Base-by-base conservation (phyloP, 2,113 vertebrate genomes). In the Heteronetta atricapilla region DNA sequence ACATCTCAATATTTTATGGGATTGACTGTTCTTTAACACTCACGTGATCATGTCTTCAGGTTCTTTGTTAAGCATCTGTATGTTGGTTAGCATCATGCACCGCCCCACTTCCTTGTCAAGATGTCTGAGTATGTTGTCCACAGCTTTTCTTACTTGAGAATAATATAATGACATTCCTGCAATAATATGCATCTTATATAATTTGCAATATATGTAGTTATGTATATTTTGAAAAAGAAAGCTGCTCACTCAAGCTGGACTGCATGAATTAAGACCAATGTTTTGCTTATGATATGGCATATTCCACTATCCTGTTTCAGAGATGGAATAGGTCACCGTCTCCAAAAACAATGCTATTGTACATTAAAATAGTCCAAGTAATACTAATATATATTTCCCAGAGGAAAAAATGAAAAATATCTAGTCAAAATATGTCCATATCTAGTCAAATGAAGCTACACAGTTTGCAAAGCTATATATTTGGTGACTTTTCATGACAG, bases 11-110 rank as follows among this genome's bases (percentile, higher is more conserved):
- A 38, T 70, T 77, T 81, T 19, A 88, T 14, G 40, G 26, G 38
- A 92, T 86, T 89, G 34, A 64, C 8, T 72, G 44, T 60, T 73
- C 60, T n/a, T 82, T 69, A 59, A 92, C 42, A 98, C 99, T 95
- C 98, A 99, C 99, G 99, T 99, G 97, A 99, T 99, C 99, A 99
- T 99, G 96, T 99, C 99, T 95, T 99, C 99, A 4, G 99, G 99
- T 84, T 99, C 99, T 97, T 99, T 99, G 98, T 99, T 99, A 86
- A 99, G 98, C 99, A 99, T 99, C 97, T 99, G 99, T 72, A 99
- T 98, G 3, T 99, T 99, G 73, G 99, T 99, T 59, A 99, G 98
- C 99, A 99, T 99, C 99, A 99, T 99, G 95, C 99, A 99, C 26
- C 99, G 98, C 10, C 99, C 99, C 72, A 99, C 99, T 97, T 99